Evolutionary conservation across 2,797 vertebrate genomes (phyloP).

Genomic region (Nannoperca australis): DNA sequence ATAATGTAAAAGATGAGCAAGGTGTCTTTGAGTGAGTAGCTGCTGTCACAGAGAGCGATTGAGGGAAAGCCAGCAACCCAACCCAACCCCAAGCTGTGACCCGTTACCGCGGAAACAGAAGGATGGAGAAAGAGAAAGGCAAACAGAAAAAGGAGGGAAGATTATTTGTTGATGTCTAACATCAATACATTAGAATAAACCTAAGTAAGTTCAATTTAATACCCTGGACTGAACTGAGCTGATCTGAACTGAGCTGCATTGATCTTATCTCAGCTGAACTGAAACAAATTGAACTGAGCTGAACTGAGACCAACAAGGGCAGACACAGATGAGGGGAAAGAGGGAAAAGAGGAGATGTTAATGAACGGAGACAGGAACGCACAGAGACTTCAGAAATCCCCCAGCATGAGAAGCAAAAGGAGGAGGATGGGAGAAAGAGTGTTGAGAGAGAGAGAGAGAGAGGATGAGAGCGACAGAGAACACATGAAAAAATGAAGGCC

Average conservation of each 20-base stretch:
- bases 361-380: slow-evolving; percentile 61
- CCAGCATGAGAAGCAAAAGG: slow-evolving; percentile 25
- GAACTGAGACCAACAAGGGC: slow-evolving; percentile 35
- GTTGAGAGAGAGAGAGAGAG: slow-evolving; percentile 16
- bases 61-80: slow-evolving; percentile 24
- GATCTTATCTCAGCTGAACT: slow-evolving; percentile 45
- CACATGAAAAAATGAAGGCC: slow-evolving; percentile 63
- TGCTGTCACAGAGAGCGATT: slow-evolving; percentile 22
- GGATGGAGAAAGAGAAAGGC: slow-evolving; percentile 17
- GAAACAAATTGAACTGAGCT: slow-evolving; percentile 39
- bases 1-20: slow-evolving; percentile 30
- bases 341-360: slow-evolving; percentile 39
- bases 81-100: slow-evolving; percentile 58
- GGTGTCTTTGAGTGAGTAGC: slow-evolving; percentile 39
- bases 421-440: slow-evolving; percentile 42
- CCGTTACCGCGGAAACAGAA: slow-evolving; percentile 70
- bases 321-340: slow-evolving; percentile 33
- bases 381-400: slow-evolving; percentile 42
- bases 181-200: slow-evolving; percentile 10
- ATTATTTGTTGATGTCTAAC: neutral
- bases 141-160: neutral
- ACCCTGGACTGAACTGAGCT: slow-evolving; percentile 13
- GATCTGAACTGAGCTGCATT: slow-evolving; percentile 37
- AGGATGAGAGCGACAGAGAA: neutral
- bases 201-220: slow-evolving; percentile 9